Evolutionary conservation across 2,797 vertebrate species (phyloP).

Genomic region (Hippopotamyrus pictus): DNA sequence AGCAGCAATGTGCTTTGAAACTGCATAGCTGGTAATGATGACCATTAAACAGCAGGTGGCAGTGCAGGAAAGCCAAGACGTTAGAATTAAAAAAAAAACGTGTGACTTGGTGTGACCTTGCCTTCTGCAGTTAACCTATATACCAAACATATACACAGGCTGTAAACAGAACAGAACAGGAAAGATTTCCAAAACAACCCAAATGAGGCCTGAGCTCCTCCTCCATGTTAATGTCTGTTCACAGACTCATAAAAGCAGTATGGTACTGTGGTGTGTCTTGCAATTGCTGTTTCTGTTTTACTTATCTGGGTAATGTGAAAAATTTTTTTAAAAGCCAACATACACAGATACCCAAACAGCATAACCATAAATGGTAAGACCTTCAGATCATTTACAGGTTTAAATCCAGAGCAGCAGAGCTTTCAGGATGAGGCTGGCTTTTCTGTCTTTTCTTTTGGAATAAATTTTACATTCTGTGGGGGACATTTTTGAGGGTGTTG

Average conservation of each 20-base stretch:
- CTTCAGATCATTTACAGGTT: not conserved
- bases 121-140: not conserved
- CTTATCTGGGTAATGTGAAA: not conserved
- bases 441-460: not conserved
- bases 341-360: not conserved
- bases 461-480: not conserved
- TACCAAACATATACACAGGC: not conserved
- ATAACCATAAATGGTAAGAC: not conserved
- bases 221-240: not conserved
- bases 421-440: not conserved
- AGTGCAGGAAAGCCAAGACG: not conserved
- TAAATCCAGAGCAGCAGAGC: not conserved
- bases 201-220: not conserved
- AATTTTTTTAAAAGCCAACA: not conserved
- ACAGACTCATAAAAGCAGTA: not conserved
- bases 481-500: not conserved
- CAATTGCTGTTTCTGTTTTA: not conserved
- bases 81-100: not conserved
- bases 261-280: not conserved
- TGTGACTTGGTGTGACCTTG: not conserved
- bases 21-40: not conserved
- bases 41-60: conserved; percentile 2
- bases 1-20: not conserved
- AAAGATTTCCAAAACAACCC: not conserved
- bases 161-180: not conserved